phyloP scores from a whole-genome alignment of 2,888 invertebrate genomes.

The Synanthedon formicaeformis region DNA sequence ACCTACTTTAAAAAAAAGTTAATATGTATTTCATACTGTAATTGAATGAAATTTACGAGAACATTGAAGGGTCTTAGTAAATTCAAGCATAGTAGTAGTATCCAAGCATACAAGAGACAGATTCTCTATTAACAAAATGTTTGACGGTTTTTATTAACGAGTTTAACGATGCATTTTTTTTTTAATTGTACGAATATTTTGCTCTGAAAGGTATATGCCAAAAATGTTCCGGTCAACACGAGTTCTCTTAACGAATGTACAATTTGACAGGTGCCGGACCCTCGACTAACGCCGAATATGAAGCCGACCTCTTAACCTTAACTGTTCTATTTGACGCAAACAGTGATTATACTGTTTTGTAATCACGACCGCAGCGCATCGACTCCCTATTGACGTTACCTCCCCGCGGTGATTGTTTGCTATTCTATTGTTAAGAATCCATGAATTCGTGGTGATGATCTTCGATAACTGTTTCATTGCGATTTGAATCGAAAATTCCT shows the following conservation, averaged over 20 bases:
- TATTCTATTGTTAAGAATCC: background rate
- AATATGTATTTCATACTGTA: no score
- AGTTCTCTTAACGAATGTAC: slow-evolving; percentile 1
- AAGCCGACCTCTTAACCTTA: slow-evolving; percentile 18
- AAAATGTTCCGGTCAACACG: background rate
- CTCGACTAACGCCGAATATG: slow-evolving; percentile 13
- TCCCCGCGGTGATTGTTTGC: background rate
- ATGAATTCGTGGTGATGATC: background rate
- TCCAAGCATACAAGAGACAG: no score
- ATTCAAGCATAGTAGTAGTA: no score
- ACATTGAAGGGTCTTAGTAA: no score
- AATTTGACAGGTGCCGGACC: slow-evolving; percentile 26
- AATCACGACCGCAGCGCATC: slow-evolving; percentile 11
- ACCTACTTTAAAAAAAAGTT: no score
- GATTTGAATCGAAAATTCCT: no score
- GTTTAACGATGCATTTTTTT: no score
- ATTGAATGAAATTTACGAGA: no score
- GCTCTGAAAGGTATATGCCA: no score
- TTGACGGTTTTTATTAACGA: no score
- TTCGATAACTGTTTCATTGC: background rate
- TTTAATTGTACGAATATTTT: no score
- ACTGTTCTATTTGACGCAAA: slow-evolving; percentile 20
- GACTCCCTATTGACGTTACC: background rate
- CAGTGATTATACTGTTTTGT: slow-evolving; percentile 24
- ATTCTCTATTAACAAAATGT: no score